phyloP scores from a whole-genome alignment of 2,113 vertebrate genomes.

The Callorhinus ursinus region DNA sequence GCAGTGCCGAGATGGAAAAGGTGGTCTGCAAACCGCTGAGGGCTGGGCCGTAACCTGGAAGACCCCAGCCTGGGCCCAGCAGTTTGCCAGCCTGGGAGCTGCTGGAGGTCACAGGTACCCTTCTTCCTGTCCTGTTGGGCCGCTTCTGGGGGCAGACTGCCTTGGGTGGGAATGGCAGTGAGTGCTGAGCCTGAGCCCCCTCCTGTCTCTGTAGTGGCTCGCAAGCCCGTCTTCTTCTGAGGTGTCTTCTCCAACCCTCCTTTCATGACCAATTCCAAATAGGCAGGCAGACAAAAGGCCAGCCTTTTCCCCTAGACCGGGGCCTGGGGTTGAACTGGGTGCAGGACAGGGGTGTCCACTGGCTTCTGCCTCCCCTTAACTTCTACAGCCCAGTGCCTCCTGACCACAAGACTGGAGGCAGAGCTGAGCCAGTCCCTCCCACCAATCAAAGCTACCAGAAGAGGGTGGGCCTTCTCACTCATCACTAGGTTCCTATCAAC shows the following conservation, averaged over 20 bases:
- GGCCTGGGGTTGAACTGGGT: neutral
- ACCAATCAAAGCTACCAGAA: constrained; percentile 18
- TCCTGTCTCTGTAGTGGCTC: neutral
- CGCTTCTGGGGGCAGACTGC: neutral
- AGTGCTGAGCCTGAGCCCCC: neutral
- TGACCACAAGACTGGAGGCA: neutral
- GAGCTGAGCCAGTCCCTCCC: neutral
- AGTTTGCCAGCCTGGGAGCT: neutral
- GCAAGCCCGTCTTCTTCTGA: neutral
- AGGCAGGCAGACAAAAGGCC: neutral
- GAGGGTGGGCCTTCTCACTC: neutral
- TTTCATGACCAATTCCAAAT: constrained; percentile 32
- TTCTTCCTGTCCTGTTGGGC: neutral
- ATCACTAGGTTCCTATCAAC: neutral
- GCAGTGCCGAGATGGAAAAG: neutral
- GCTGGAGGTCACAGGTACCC: neutral
- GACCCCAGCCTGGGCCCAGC: neutral
- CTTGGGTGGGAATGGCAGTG: neutral
- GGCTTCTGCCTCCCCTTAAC: neutral
- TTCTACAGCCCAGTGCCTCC: neutral
- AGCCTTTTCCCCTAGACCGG: neutral
- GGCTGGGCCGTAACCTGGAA: neutral
- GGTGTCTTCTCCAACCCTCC: neutral
- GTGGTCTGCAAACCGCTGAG: neutral
- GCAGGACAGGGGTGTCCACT: neutral